A percentile compares a stretch with the other conserved stretches of the same genome.
These are phyloP conservation scores for Episyrphus balteatus DNA, from an alignment of 1,140 invertebrate species.

Conservation along the genomic window DNA sequence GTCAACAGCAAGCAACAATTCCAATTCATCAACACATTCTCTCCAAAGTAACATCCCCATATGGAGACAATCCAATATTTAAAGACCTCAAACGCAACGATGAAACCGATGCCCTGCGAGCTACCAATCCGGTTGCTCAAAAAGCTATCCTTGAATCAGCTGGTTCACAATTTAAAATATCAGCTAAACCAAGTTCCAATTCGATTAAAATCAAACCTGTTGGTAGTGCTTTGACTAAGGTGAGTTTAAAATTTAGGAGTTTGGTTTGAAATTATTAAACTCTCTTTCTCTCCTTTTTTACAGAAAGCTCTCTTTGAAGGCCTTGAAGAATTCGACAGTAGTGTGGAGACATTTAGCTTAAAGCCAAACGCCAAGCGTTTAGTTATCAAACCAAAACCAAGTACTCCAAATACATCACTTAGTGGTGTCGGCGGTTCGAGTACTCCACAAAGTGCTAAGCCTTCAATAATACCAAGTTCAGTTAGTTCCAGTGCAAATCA, in stretches of 20 bases:
- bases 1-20: constrained; percentile 35
- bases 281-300: not conserved
- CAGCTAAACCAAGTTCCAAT: constrained; percentile 41
- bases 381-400: constrained; percentile 40
- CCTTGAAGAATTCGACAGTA: constrained; percentile 54
- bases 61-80: constrained; percentile 66
- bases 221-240: constrained; percentile 37
- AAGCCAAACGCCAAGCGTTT: constrained; percentile 52
- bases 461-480: not conserved
- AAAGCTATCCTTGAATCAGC: constrained; percentile 44
- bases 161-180: constrained; percentile 50
- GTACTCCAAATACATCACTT: not conserved
- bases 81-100: constrained; percentile 50
- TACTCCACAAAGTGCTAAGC: not conserved
- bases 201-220: constrained; percentile 52
- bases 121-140: constrained; percentile 57
- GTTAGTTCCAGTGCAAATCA: not conserved
- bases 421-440: not conserved
- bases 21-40: constrained; percentile 55
- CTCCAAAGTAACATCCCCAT: constrained; percentile 57
- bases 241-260: constrained; percentile 28
- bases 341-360: constrained; percentile 48
- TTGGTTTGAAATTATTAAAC: constrained; percentile 4
- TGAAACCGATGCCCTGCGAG: constrained; percentile 60
- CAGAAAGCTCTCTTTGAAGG: constrained; percentile 59